These are phyloP conservation scores for Cybosia mesomella DNA, from an alignment of 2,888 invertebrate species.

Conservation along the genomic window DNA sequence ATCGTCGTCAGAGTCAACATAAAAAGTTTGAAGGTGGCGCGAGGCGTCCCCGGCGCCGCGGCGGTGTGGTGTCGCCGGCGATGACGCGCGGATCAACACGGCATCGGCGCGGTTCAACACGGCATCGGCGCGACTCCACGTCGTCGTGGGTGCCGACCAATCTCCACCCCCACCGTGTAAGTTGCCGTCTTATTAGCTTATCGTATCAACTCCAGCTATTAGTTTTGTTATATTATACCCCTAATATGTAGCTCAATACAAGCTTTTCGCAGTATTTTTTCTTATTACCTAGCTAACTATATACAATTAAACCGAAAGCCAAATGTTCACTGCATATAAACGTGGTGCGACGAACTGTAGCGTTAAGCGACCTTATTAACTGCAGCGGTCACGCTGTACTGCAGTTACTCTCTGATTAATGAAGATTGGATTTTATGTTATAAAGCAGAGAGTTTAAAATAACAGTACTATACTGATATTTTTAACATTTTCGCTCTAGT, in stretches of 20 bases:
- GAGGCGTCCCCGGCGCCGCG: slow-evolving; percentile 45
- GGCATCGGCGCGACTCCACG: slow-evolving; percentile 1
- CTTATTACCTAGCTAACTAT: slow-evolving; percentile 43
- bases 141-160: slow-evolving; percentile 26
- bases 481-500: slow-evolving; percentile 8
- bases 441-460: slow-evolving; percentile 21
- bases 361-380: slow-evolving; percentile 51
- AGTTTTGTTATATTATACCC: slow-evolving; percentile 45
- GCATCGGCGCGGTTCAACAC: not conserved
- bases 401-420: slow-evolving; percentile 46
- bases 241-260: slow-evolving; percentile 31
- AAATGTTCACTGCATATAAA: slow-evolving; percentile 37
- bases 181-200: slow-evolving; percentile 52
- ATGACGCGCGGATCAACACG: slow-evolving; percentile 17
- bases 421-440: slow-evolving; percentile 40
- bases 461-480: slow-evolving; percentile 3
- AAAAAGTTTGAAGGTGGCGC: slow-evolving; percentile 73
- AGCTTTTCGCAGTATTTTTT: slow-evolving; percentile 33
- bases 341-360: slow-evolving; percentile 51
- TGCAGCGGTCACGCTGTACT: slow-evolving; percentile 52
- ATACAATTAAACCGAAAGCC: slow-evolving; percentile 46
- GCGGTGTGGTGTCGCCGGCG: slow-evolving; percentile 28
- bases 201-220: slow-evolving; percentile 48
- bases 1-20: slow-evolving; percentile 75
- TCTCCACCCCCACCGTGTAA: slow-evolving; percentile 43